Base-by-base conservation (phyloP, 2,888 invertebrate species). In the Caenorhabditis macrosperma region DNA sequence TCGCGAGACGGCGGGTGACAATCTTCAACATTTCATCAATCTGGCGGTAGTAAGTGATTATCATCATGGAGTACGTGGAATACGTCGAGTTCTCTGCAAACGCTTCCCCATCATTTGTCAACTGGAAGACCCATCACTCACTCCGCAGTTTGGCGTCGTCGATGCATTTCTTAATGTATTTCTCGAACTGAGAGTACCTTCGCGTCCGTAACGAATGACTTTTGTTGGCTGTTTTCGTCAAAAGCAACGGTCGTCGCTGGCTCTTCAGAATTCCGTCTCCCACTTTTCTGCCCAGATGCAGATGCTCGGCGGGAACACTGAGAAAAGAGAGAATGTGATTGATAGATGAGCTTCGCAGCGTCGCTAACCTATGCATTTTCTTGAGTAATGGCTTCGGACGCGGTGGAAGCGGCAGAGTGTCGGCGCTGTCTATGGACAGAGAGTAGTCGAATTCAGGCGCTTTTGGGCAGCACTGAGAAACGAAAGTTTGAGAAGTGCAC, bases 251-350 rank as follows among this genome's bases (percentile, higher is more conserved):
- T 24, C 79, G 54, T 59, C 50, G 50, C 24, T 75, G 72, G 12
- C 74, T 75, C 46, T 79, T 82, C 55, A 88, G 75, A 20, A 88
- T 86, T n/a, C 88, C 88, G 15, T 85, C 82, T 10, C 88, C 88
- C 24, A 88, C 87, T 82, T 87, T 87, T 46, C 87, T 44, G 33
- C 82, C 81, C 41, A 87, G 67, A 52, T 74, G 74, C 35, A 87
- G 59, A 71, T 85, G 81, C 57, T 84, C 84, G 12, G 85, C 81
- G 9, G 86, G 86, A 26, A 86, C 82, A 60, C 85, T 82, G 50
- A 38, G 67, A 44, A n/a, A 41, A 41, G 9, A 33, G 17, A 35
- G 12, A 60, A 20, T 61, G 50, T 64, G 74, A 54, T 66, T 68
- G 50, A 68, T 60, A 33, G 61, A 50, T 63, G 44, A 24, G 52